phyloP scores from a whole-genome alignment of 1,140 invertebrate species.

The Bursaphelenchus mucronatus region DNA sequence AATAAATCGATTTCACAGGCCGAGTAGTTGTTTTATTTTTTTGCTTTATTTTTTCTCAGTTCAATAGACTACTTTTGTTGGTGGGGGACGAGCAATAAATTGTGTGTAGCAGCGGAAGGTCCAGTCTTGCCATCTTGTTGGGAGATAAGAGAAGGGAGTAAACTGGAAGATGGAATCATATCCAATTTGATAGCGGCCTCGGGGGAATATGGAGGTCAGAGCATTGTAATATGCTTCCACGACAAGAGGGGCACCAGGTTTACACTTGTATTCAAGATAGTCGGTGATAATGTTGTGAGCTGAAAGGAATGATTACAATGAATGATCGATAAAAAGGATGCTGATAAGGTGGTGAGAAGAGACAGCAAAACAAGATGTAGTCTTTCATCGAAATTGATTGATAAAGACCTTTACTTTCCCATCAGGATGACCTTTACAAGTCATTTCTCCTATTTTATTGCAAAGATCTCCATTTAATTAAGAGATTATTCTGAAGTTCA shows the following conservation, averaged over 20 bases:
- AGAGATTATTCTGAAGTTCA: no score
- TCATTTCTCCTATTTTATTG: no score
- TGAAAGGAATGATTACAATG: background rate
- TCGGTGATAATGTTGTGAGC: slow-evolving; percentile 20
- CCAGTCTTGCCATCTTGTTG: slow-evolving; percentile 24
- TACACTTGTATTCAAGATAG: slow-evolving; percentile 25
- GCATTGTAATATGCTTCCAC: slow-evolving; percentile 27
- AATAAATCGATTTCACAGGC: no score
- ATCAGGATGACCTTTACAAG: no score
- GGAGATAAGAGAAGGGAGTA: slow-evolving; percentile 22
- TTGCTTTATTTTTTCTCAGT: background rate
- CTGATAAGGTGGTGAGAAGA: no score
- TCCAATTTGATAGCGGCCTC: slow-evolving; percentile 25
- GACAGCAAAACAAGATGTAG: no score
- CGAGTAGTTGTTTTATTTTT: no score
- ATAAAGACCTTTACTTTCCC: no score
- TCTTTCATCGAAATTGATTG: no score
- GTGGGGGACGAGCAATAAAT: slow-evolving; percentile 11
- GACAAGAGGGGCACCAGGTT: slow-evolving; percentile 17
- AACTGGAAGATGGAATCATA: slow-evolving; percentile 25
- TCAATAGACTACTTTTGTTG: slow-evolving; percentile 13
- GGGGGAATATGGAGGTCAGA: slow-evolving; percentile 21
- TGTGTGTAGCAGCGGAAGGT: slow-evolving; percentile 17
- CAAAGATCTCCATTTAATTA: no score
- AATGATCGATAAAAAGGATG: no score